These are phyloP conservation scores for Liasis olivaceus DNA, from an alignment of 2,797 vertebrate genomes.

Conservation along the genomic window DNA sequence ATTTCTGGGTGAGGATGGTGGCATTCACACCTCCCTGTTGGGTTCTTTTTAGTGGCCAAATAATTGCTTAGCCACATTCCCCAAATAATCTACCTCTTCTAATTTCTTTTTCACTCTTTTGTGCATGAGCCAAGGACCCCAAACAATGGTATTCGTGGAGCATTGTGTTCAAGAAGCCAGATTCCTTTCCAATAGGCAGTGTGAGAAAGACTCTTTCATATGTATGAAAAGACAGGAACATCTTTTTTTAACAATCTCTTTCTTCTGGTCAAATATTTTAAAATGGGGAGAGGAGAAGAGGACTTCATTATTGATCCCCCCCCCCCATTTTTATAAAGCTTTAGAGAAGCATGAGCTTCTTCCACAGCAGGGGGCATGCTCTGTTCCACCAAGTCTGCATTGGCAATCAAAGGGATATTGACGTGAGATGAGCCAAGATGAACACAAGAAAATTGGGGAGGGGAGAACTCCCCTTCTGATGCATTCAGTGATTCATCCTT, in stretches of 20 bases:
- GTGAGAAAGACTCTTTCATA: background rate
- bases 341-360: conserved; percentile 29
- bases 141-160: fast-evolving
- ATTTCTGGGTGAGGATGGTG: no score
- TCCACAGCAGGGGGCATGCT: conserved; percentile 40
- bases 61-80: no score
- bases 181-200: background rate
- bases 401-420: conserved; percentile 16
- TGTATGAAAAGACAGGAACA: background rate
- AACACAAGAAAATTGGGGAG: conserved; percentile 19
- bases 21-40: background rate
- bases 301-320: background rate
- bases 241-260: background rate
- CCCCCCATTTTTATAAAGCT: conserved; percentile 18
- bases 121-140: background rate
- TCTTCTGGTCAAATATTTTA: conserved; percentile 6
- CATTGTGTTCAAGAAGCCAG: background rate
- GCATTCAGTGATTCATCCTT: conserved; percentile 49
- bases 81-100: background rate
- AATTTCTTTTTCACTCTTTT: background rate
- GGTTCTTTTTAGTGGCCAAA: background rate
- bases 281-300: conserved; percentile 1
- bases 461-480: background rate
- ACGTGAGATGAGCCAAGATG: conserved; percentile 42
- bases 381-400: conserved; percentile 31